Evolutionary conservation across 2,797 vertebrate species (phyloP), one percentile per base, ranked within the genome.

Genomic region (Sebastes minor): DNA sequence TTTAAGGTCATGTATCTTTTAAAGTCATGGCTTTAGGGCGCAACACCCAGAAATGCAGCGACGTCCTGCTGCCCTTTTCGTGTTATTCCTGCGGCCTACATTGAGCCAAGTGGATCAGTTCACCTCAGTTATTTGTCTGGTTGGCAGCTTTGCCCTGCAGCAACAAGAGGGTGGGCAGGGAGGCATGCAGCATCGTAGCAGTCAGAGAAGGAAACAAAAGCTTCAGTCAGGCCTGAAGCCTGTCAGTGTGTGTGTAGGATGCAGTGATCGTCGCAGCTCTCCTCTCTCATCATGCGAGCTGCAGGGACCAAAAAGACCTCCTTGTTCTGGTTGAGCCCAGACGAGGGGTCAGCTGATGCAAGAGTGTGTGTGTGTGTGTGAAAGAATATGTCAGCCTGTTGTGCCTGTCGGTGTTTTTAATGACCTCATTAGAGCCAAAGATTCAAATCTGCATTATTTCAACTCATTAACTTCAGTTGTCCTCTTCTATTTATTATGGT

Each of bases 161-260:
- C 71, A 59, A 33, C 77, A 69, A 38, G 62, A 67, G 68, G 72
- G 78, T 79, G 61, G 81, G 74, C 71, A 80, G 82, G 20, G 69
- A 86, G 72, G 72, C 82, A 82, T 57, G 83, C 61, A 70, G 53
- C 80, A 55, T 87, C 38, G 68, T 65, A 46, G 82, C 81, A 74
- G 84, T 79, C 33, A n/a, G 46, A 76, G 28, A 69, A 38, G 22
- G 46, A 88, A 88, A 95, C 94, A 95, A 94, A 91, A 89, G 93
- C 89, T 86, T 85, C 89, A 90, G 90, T 95, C 90, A 95, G 86
- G 83, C 74, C 84, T 87, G 84, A 82, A 79, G 80, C 76, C 72
- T 30, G 38, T 78, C 82, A 69, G 74, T 86, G 86, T 89, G 79
- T 79, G 79, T 79, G 86, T 86, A 59, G 77, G 82, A 83, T 80